phyloP scores from a whole-genome alignment of 1,140 invertebrate species.

The Piezodorus guildinii region DNA sequence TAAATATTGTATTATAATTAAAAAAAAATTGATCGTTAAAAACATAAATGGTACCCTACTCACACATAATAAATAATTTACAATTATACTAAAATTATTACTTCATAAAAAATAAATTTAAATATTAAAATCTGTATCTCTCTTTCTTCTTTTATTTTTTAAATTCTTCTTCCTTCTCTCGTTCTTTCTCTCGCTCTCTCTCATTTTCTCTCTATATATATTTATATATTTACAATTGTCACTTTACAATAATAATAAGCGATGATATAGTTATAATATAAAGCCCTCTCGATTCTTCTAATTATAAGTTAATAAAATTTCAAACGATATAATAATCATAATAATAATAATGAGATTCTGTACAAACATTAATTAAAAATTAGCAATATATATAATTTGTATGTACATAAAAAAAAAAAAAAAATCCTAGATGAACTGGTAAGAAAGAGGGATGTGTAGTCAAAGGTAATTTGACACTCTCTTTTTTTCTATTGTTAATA shows the following conservation, averaged over 20 bases:
- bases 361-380: constrained; percentile 22
- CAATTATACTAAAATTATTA: constrained; percentile 14
- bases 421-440: not conserved
- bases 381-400: not conserved
- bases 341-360: constrained; percentile 24
- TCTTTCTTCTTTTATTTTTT: not conserved
- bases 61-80: constrained; percentile 11
- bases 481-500: no score
- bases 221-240: constrained; percentile 17
- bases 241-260: constrained; percentile 17
- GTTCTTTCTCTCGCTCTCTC: not conserved
- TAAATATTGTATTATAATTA: not conserved
- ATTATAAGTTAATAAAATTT: constrained; percentile 20
- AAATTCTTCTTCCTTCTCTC: no score
- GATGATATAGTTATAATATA: constrained; percentile 11
- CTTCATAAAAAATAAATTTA: constrained; percentile 14
- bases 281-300: constrained; percentile 18
- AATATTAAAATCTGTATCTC: constrained; percentile 20
- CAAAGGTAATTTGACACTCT: not conserved
- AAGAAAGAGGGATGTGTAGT: constrained; percentile 9
- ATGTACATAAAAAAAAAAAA: no score
- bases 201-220: constrained; percentile 10
- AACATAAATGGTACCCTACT: constrained; percentile 10
- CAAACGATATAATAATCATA: constrained; percentile 22
- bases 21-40: not conserved